phyloP scores from a whole-genome alignment of 2,797 vertebrate genomes.

The Anniella stebbinsi region DNA sequence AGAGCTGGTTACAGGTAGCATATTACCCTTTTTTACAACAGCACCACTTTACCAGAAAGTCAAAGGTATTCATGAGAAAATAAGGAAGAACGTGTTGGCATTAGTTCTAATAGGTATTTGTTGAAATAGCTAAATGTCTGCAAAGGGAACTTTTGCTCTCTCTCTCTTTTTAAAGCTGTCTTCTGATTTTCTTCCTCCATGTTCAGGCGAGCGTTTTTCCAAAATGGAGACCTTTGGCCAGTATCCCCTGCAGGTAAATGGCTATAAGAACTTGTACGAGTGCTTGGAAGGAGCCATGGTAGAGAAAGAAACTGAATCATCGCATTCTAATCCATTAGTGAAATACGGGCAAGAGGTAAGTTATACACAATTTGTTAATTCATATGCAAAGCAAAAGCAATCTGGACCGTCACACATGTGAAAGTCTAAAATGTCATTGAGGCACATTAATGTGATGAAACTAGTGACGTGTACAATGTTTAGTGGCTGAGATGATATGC shows the following conservation, averaged over 20 bases:
- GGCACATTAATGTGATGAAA: neutral
- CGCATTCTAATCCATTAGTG: constrained; percentile 80
- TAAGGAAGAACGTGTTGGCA: neutral
- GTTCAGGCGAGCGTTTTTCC: constrained; percentile 86
- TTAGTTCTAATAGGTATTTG: neutral
- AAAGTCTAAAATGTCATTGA: neutral
- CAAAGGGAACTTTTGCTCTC: neutral
- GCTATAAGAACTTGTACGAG: constrained; percentile 92
- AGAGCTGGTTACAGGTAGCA: too few relatives aligned
- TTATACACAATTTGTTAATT: constrained; percentile 29
- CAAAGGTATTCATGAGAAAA: neutral
- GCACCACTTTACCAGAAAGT: neutral
- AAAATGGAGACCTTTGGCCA: constrained; percentile 97
- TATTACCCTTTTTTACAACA: too few relatives aligned
- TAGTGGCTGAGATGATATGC: neutral
- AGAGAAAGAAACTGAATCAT: constrained; percentile 89
- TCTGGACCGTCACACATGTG: neutral
- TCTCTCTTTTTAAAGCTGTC: neutral
- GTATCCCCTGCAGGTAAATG: constrained; percentile 98
- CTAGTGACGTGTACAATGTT: neutral
- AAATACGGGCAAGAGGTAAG: constrained; percentile 91
- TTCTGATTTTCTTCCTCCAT: constrained; percentile 27
- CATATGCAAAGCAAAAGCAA: rapidly evolving
- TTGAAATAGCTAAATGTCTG: neutral
- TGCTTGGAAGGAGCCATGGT: constrained; percentile 97